Base-by-base conservation (phyloP, 2,113 vertebrate genomes). In the Narcine bancroftii region DNA sequence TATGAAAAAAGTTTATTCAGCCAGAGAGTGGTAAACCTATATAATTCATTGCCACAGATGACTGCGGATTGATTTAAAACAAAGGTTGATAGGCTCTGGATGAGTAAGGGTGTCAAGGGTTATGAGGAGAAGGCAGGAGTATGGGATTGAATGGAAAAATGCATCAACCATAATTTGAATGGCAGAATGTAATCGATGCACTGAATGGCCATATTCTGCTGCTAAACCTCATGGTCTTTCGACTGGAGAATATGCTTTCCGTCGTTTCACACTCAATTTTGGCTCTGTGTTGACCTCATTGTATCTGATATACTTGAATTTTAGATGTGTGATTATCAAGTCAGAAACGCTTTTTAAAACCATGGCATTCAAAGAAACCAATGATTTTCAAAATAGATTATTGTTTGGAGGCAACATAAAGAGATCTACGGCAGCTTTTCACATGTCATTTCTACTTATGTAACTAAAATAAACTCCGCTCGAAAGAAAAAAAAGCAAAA, bases 391-490 rank as follows among this genome's bases (percentile, higher is more conserved):
- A 69, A 66, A 69, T 26, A 69, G 24, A 45, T 69, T 47, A 69
- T n/a, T 91, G 60, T 63, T 63, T 91, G 65, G 63, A 69, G 89
- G 63, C 89, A 26, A 91, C 63, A 91, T 39, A 47, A 69, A 45
- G 63, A 47, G 65, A 71, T 65, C 63, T 17, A 33, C 63, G 71
- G 65, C 63, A 71, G 42, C 39, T 65, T 91, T 47, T 69, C 42
- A 45, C 63, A 45, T 91, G 89, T 91, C 65, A 33, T 65, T 71
- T 91, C 36, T 36, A 91, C 47, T 91, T 91, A 33, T 65, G 71
- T 91, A 42, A 47, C 29, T 91, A 26, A 91, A 91, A 91, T 91
- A 71, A 71, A 69, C 65, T 71, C 24, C 47, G 39, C 9, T 24
- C 24, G 65, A 15, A 47, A 45, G 39, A 47, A 26, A 69, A 45